Percentiles rank a stretch among this genome's conserved stretches.
Evolutionary conservation across 2,113 vertebrate genomes (phyloP).

Genomic region (Brienomyrus brachyistius): DNA sequence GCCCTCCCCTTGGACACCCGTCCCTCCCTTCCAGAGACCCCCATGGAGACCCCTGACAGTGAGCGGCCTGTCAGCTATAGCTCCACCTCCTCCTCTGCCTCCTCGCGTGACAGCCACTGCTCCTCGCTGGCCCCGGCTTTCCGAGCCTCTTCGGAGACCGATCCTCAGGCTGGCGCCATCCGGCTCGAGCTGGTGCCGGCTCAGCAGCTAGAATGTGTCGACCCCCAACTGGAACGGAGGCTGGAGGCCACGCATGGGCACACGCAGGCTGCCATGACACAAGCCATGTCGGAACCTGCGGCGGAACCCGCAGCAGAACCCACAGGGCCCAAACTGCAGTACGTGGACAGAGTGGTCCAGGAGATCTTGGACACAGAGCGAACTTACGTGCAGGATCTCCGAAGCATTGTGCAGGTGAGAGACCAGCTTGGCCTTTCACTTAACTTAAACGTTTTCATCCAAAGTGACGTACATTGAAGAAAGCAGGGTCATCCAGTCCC

Average conservation of each 20-base stretch:
- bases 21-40: constrained; percentile 65
- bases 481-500: not conserved
- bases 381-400: constrained; percentile 89
- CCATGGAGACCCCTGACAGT: constrained; percentile 84
- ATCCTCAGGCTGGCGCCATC: constrained; percentile 82
- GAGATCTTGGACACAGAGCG: constrained; percentile 94
- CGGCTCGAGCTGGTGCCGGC: constrained; percentile 83
- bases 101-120: constrained; percentile 90
- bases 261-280: constrained; percentile 42
- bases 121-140: constrained; percentile 78
- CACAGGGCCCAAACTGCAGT: constrained; percentile 77
- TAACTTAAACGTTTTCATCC: not conserved
- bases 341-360: constrained; percentile 91
- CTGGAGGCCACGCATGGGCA: constrained; percentile 43
- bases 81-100: constrained; percentile 92
- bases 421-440: not conserved
- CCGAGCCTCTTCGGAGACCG: constrained; percentile 63
- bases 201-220: constrained; percentile 62
- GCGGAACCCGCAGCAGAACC: constrained; percentile 46
- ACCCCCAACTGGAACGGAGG: constrained; percentile 55
- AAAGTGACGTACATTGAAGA: not conserved
- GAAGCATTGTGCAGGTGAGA: constrained; percentile 89
- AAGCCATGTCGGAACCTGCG: constrained; percentile 48
- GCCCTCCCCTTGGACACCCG: constrained; percentile 64
- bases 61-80: constrained; percentile 92